These are phyloP conservation scores for Neodiprion pinetum DNA, from an alignment of 1,140 invertebrate species.

Conservation along the genomic window DNA sequence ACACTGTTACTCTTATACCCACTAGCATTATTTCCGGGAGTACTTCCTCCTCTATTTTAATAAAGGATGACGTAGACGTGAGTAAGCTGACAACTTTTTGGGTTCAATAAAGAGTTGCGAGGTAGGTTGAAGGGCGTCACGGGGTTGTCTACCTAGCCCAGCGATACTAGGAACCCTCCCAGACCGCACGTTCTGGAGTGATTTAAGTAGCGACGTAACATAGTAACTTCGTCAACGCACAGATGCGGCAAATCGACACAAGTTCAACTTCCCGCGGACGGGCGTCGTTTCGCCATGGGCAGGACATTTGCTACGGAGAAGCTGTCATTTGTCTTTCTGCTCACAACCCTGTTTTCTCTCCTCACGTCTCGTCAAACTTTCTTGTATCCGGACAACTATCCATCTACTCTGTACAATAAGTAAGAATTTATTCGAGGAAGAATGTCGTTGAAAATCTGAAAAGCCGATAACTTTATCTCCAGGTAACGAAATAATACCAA, in stretches of 20 bases:
- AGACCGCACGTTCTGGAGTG: constrained; percentile 40
- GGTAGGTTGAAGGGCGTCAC: neutral
- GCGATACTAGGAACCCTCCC: too few species aligned
- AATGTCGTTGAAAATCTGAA: too few species aligned
- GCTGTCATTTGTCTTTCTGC: neutral
- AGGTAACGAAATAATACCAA: neutral
- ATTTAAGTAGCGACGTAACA: constrained; percentile 55
- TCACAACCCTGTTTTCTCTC: neutral
- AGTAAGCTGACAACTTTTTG: constrained; percentile 35
- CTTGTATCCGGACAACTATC: too few species aligned
- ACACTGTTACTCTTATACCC: too few species aligned
- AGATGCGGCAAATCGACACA: constrained; percentile 63
- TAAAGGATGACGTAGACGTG: constrained; percentile 32
- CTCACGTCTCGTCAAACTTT: constrained; percentile 4
- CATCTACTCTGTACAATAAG: too few species aligned
- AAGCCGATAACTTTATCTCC: too few species aligned
- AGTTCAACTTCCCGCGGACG: constrained; percentile 35
- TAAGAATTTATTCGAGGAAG: too few species aligned
- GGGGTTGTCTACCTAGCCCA: too few species aligned
- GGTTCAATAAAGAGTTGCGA: constrained; percentile 40
- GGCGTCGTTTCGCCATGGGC: neutral
- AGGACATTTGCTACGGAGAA: neutral
- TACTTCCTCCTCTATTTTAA: too few species aligned
- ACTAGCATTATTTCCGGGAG: too few species aligned
- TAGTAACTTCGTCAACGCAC: constrained; percentile 53